A percentile compares a stretch with the other conserved stretches of the same genome.
Evolutionary conservation across 2,888 invertebrate species (phyloP).

Genomic region (Leucophora obtusa): DNA sequence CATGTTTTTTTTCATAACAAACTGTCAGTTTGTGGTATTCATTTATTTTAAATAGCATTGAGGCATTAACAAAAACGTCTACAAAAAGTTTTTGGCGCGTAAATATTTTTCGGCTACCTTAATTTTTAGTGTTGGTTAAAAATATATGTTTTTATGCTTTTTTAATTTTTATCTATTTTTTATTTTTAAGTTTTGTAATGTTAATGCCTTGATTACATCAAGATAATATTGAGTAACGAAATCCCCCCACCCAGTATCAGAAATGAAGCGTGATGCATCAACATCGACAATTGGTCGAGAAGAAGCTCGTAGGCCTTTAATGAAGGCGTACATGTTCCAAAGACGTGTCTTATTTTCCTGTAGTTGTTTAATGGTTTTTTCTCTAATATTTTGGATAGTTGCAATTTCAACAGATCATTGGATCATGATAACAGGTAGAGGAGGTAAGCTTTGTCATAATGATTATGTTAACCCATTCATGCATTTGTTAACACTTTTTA

Average conservation of each 20-base stretch:
- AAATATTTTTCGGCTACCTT: neutral
- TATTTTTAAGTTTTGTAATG: conserved; percentile 1
- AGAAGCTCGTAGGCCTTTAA: conserved; percentile 81
- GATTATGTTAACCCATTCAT: too few relatives aligned
- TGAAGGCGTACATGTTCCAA: conserved; percentile 84
- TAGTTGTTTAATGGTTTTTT: conserved; percentile 83
- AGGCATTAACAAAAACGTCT: conserved; percentile 12
- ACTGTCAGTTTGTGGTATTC: conserved; percentile 35
- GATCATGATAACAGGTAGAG: conserved; percentile 81
- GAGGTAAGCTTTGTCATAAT: conserved; percentile 72
- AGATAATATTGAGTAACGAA: neutral
- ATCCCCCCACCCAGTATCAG: neutral
- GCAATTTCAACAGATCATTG: conserved; percentile 88
- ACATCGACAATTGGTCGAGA: conserved; percentile 83
- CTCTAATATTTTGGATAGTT: conserved; percentile 85
- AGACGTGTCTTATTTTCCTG: conserved; percentile 85
- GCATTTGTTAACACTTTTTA: too few relatives aligned
- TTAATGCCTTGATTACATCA: neutral
- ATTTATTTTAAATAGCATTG: conserved; percentile 32
- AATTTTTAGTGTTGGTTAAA: neutral
- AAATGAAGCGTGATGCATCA: conserved; percentile 74
- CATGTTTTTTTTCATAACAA: conserved; percentile 29
- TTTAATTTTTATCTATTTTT: neutral
- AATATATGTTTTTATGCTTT: neutral
- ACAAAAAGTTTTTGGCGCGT: conserved; percentile 20